Base-by-base conservation (phyloP, 2,888 invertebrate genomes). In the Drosophila histrio region DNA sequence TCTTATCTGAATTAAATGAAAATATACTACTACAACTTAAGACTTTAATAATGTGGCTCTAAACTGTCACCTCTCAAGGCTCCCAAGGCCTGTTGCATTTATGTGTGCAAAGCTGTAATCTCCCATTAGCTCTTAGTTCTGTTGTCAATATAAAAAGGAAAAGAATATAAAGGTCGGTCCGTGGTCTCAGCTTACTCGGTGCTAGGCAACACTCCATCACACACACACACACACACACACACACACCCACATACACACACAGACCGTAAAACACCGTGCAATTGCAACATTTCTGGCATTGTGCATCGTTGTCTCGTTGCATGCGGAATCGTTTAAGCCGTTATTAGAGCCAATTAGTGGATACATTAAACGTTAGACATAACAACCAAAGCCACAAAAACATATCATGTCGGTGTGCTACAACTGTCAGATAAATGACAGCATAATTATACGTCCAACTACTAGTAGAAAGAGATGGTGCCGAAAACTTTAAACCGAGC, bases 291-390 rank as follows among this genome's bases (percentile, higher is more conserved):
- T 15, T 43, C 9, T 43, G 24, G 15, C 24, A 43, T 43, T 32
- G 46, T 47, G 46, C 46, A 47, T 30, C 46, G 19, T 21, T 46
- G 19, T 28, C 9, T 21, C 3, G 21, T 7, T 39, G 28, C 21
- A 19, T 39, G 28, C 30, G 52, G 22, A 24, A 36, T 34, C 54
- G 36, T 36, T 38, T 46, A 44, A 56, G 44, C 46, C 46, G 36
- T 46, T 56, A 56, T 46, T 46, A 46, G 34, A 56, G 46, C 36
- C 56, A 56, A 56, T 56, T 56, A 56, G 56, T 26, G 21, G 11
- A 46, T 36, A 9, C 22, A 13, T 46, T 53, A 26, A 30, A n/a
- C 39, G 26, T 21, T 21, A 19, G 17, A 21, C 15, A 8, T 24
- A 53, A 22, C 11, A 49, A 26, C 5, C 39, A 39, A 39, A 28